These are phyloP conservation scores for Cydia amplana DNA, from an alignment of 1,140 invertebrate genomes.

Conservation along the genomic window DNA sequence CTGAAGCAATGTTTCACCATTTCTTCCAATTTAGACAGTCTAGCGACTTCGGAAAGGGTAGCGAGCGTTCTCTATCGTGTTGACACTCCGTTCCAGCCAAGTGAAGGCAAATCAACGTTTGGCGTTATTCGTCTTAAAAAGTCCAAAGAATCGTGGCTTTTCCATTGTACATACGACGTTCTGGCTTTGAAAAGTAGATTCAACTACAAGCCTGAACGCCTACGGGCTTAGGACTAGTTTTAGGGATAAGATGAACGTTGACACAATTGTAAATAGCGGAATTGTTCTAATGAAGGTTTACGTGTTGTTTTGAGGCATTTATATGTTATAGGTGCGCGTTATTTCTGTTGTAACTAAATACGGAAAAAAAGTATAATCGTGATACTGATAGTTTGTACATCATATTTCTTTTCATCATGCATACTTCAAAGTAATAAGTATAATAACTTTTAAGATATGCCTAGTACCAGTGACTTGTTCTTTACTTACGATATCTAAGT, in stretches of 20 bases:
- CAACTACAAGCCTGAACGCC: neutral
- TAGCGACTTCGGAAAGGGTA: constrained; percentile 1
- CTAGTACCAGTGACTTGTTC: no score
- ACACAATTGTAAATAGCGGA: neutral
- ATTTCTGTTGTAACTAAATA: no score
- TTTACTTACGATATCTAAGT: no score
- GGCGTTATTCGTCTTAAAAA: neutral
- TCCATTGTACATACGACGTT: constrained; percentile 41
- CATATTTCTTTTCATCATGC: no score
- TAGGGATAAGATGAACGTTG: neutral
- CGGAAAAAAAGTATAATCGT: no score
- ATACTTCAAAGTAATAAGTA: no score
- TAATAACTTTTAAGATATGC: no score
- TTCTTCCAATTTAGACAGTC: constrained; percentile 23
- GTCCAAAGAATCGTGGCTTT: neutral
- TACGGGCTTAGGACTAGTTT: constrained; percentile 11
- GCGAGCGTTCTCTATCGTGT: neutral
- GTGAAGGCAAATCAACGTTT: constrained; percentile 23
- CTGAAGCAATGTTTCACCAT: constrained; percentile 4
- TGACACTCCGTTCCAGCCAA: constrained; percentile 18
- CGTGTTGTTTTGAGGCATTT: neutral
- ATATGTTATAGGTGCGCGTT: neutral
- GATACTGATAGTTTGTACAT: no score
- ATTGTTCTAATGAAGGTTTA: neutral
- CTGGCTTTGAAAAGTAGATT: constrained; percentile 29